Conservation (phyloP, 2,797 vertebrate species). For the Pristis pectinata region DNA sequence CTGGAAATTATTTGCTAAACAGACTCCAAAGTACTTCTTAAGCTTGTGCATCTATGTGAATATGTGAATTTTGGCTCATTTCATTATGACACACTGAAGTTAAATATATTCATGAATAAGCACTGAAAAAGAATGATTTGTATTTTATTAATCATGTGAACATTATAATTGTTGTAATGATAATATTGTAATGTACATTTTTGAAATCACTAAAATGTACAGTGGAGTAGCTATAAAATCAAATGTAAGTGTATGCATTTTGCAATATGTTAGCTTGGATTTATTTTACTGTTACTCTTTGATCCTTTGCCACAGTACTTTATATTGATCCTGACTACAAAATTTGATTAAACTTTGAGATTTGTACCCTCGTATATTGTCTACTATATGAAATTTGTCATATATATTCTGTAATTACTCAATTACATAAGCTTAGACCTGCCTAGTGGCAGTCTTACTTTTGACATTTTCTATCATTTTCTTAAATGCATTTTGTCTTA, state of each 20-base stretch:
- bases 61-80: conserved; percentile 5
- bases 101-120: conserved; percentile 18
- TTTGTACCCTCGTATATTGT: neutral
- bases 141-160: conserved; percentile 23
- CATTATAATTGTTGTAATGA: neutral
- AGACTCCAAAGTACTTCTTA: neutral
- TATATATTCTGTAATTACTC: neutral
- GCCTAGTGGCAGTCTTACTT: neutral
- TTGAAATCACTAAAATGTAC: neutral
- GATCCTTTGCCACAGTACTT: neutral
- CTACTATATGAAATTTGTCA: neutral
- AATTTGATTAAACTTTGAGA: neutral
- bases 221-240: neutral
- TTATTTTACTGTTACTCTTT: neutral
- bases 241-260: neutral
- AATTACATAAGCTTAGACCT: neutral
- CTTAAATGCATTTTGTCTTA: neutral
- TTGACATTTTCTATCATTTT: neutral
- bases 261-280: conserved; percentile 6
- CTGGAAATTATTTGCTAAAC: neutral
- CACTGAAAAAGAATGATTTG: neutral
- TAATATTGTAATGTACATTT: neutral
- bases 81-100: neutral
- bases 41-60: neutral
- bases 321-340: neutral